Conservation (phyloP, 2,797 vertebrate species). For the Micrastur ruficollis region DNA sequence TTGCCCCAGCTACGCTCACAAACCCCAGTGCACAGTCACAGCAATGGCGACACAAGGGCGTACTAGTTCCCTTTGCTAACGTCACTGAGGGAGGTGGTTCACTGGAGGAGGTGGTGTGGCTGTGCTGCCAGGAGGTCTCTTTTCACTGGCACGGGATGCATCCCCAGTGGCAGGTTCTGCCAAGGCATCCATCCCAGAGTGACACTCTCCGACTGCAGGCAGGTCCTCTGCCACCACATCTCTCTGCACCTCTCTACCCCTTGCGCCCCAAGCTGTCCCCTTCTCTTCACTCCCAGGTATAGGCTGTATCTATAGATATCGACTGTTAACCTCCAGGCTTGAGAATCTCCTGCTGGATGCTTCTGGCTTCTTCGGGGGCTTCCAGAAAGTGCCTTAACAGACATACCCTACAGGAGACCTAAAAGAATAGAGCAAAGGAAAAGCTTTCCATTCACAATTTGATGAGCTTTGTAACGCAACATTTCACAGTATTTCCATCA, state of each 20-base stretch:
- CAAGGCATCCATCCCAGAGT: background rate
- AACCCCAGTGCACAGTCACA: background rate
- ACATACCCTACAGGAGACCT: background rate
- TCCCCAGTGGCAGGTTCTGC: background rate
- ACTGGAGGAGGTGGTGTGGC: background rate
- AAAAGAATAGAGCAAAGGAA: background rate
- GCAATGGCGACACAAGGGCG: background rate
- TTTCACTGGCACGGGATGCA: fast-evolving
- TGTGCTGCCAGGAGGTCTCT: background rate
- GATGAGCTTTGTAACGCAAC: background rate
- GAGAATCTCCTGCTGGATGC: background rate
- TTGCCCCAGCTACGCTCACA: fast-evolving
- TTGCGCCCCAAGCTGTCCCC: fast-evolving
- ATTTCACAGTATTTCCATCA: background rate
- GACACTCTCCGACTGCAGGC: background rate
- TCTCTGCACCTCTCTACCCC: background rate
- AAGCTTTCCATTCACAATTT: background rate
- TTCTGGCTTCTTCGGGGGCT: background rate
- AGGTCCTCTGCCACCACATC: background rate
- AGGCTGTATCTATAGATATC: background rate
- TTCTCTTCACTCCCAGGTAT: background rate
- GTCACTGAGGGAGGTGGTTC: fast-evolving
- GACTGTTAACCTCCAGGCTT: background rate
- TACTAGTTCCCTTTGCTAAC: no score
- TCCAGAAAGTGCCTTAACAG: background rate